Conservation (phyloP, 2,797 vertebrate species). For the Rhinogobio ventralis region DNA sequence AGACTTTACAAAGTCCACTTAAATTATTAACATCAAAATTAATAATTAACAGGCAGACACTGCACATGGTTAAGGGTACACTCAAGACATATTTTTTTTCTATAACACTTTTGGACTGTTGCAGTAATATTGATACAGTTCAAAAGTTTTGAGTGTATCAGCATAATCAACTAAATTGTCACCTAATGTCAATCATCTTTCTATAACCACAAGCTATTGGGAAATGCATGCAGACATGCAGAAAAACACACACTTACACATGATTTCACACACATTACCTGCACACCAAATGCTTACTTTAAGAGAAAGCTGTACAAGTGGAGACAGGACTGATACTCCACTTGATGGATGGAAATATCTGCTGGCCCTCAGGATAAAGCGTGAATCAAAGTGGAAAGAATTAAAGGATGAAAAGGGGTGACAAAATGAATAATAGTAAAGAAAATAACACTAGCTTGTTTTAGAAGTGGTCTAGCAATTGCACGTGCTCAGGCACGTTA, state of each 20-base stretch:
- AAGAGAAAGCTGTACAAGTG: conserved; percentile 17
- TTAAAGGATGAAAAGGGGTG: conserved; percentile 18
- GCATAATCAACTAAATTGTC: not conserved
- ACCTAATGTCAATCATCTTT: not conserved
- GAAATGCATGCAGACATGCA: not conserved
- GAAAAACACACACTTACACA: not conserved
- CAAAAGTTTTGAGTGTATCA: not conserved
- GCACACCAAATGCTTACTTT: not conserved
- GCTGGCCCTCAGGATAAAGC: conserved; percentile 9
- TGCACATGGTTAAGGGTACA: not conserved
- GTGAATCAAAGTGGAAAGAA: conserved; percentile 33
- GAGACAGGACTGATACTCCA: conserved; percentile 8
- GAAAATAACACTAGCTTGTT: not conserved
- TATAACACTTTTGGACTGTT: not conserved
- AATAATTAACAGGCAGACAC: conserved; percentile 21
- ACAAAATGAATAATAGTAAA: conserved; percentile 27
- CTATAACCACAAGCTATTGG: not conserved
- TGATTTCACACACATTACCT: not conserved
- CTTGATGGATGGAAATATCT: conserved; percentile 22
- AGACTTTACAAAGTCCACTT: conserved; percentile 10
- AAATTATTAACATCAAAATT: conserved; percentile 12
- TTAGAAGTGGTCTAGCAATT: not conserved
- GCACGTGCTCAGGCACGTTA: not conserved
- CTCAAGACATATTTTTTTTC: not conserved
- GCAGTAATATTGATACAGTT: conserved; percentile 1